Evolutionary conservation across 1,140 invertebrate species (phyloP).

Genomic region (Asobara japonica): DNA sequence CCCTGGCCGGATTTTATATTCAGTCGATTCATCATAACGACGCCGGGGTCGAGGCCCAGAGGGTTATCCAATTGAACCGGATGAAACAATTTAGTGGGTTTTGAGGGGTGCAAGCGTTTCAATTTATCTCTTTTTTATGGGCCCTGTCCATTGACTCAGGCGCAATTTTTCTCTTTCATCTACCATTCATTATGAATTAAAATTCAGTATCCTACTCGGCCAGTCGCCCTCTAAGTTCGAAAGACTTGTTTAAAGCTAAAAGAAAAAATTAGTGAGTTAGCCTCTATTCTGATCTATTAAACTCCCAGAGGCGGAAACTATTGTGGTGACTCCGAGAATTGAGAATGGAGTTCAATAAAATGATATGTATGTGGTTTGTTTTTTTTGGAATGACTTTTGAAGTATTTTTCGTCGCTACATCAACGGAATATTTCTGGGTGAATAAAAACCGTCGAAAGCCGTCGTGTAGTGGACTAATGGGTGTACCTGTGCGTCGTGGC

Average conservation of each 20-base stretch:
- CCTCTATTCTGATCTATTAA: no score
- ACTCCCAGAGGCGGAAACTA: no score
- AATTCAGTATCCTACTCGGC: not conserved
- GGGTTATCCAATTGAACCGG: conserved; percentile 61
- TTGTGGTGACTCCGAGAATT: no score
- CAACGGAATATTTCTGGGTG: not conserved
- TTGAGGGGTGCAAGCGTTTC: conserved; percentile 60
- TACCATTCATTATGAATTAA: conserved; percentile 4
- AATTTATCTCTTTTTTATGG: conserved; percentile 54
- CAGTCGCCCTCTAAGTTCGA: no score
- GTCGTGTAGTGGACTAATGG: not conserved
- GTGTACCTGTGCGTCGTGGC: conserved; percentile 44
- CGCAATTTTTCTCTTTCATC: not conserved
- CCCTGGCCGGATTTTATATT: conserved; percentile 46
- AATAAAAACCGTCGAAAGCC: not conserved
- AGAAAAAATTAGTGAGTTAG: no score
- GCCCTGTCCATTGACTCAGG: conserved; percentile 12
- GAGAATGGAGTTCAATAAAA: no score
- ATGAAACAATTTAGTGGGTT: conserved; percentile 60
- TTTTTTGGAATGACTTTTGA: no score
- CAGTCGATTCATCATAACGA: conserved; percentile 51
- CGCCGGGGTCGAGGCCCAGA: conserved; percentile 27
- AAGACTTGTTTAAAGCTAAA: no score
- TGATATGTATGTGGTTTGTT: no score
- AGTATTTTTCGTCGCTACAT: not conserved